Evolutionary conservation across 2,797 vertebrate species (phyloP).

Genomic region (Clarias platycephalus): DNA sequence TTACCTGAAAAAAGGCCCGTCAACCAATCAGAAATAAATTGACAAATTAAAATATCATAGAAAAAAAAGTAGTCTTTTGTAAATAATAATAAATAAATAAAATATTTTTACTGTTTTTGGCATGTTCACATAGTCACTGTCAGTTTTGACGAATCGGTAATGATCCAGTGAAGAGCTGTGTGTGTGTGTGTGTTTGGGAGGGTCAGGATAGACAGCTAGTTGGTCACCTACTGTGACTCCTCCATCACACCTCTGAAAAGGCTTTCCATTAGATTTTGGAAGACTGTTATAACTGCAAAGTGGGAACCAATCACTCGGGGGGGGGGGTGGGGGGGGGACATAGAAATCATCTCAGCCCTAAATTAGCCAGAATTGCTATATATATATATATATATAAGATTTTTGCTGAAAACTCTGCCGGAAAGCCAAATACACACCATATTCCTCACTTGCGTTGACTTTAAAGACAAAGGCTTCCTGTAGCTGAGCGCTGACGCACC

Average conservation of each 20-base stretch:
- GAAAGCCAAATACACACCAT: no score
- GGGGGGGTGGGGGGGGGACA: no score
- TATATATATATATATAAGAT: no score
- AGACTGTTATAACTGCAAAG: neutral
- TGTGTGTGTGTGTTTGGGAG: neutral
- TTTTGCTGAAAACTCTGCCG: no score
- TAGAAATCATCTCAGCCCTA: no score
- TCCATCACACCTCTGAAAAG: neutral
- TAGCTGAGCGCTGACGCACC: neutral
- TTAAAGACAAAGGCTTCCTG: neutral
- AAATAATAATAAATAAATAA: no score
- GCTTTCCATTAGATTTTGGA: neutral
- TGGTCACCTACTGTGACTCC: neutral
- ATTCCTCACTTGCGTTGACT: neutral
- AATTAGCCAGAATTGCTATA: no score
- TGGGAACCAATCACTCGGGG: neutral
- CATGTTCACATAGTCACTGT: neutral
- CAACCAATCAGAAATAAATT: neutral
- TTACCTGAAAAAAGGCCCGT: neutral
- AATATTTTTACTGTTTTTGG: neutral
- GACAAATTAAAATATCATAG: neutral
- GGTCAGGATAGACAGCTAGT: neutral
- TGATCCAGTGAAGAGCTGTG: neutral
- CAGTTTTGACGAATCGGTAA: neutral
- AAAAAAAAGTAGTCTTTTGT: no score